Base-by-base conservation (phyloP, 2,888 invertebrate genomes). In the Furcula furcula region DNA sequence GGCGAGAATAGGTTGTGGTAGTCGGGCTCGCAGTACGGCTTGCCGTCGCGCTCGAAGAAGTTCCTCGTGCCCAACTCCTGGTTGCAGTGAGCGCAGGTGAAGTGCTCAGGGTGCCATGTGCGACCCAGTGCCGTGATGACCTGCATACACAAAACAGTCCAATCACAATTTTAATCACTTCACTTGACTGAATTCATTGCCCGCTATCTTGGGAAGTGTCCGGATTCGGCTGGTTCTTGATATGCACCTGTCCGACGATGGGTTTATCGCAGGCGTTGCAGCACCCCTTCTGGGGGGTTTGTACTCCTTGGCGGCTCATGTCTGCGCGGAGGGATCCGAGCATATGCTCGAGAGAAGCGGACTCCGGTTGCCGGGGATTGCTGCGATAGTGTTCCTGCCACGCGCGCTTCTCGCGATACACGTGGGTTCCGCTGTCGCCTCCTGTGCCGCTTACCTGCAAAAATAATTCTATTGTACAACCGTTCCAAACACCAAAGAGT, bases 61-160 rank as follows among this genome's bases (percentile, higher is more conserved):
- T 98, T 99, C 76, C 97, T 93, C 34, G 98, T 98, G 42, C 98
- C 99, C 70, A 99, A 88, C 80, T 98, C 98, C 74, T 97, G 96
- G 69, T 94, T 95, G 92, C 99, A 99, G 75, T 98, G 98, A 54
- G 95, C 95, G 91, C 99, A 99, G 41, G 95, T 96, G 88, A 99
- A 99, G 86, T 99, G 99, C 89, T 99, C 99, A 28, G 98, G 98
- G 83, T 99, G 99, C 98, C 98, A 99, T 48, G 98, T 98, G 85
- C 97, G 96, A 34, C 98, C 99, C 78, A 99, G 80, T 11, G 99
- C 99, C 46, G 98, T 99, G 76, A 97, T 97, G 60, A 98, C 95
- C 88, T 88, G 80, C 40, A 51, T 52, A 27, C 63, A 65, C 56
- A 69, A 36, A 65, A 68, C 56, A 58, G 43, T 52, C 46, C 31